phyloP scores from a whole-genome alignment of 2,888 invertebrate species.

The Eueremaeus valkanovi region DNA sequence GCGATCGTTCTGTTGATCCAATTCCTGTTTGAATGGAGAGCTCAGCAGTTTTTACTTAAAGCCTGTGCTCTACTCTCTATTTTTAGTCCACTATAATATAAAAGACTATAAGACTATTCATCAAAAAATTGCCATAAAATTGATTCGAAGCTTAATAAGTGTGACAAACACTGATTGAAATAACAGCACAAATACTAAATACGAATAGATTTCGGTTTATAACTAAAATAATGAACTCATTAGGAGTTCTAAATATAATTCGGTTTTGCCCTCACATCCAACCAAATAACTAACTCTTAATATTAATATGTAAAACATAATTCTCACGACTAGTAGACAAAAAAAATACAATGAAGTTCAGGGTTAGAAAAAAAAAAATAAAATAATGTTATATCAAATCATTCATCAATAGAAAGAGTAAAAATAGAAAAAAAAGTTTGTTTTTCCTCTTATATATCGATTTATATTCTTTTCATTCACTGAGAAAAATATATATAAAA shows the following conservation, averaged over 20 bases:
- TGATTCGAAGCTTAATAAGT: conserved; percentile 26
- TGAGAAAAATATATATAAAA: too few species aligned
- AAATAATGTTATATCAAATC: background rate
- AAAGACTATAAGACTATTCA: conserved; percentile 29
- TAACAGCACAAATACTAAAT: background rate
- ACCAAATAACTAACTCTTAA: background rate
- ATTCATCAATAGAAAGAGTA: background rate
- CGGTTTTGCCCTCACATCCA: background rate
- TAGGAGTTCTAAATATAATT: conserved; percentile 24
- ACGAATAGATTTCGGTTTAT: conserved; percentile 1
- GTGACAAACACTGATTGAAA: conserved; percentile 17
- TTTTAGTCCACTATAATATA: conserved; percentile 16
- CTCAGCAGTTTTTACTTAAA: conserved; percentile 20
- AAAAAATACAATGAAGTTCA: background rate
- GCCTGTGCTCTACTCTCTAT: conserved; percentile 37
- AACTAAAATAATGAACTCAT: conserved; percentile 32
- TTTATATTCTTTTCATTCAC: background rate
- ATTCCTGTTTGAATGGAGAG: conserved; percentile 20
- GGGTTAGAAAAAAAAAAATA: background rate
- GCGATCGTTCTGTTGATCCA: conserved; percentile 6
- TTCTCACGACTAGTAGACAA: background rate
- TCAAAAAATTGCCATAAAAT: conserved; percentile 33
- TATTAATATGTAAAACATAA: too few species aligned
- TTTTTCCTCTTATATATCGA: too few species aligned
- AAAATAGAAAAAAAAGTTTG: too few species aligned